Base-by-base conservation (phyloP, 1,140 invertebrate genomes). In the Scylla paramamosain region DNA sequence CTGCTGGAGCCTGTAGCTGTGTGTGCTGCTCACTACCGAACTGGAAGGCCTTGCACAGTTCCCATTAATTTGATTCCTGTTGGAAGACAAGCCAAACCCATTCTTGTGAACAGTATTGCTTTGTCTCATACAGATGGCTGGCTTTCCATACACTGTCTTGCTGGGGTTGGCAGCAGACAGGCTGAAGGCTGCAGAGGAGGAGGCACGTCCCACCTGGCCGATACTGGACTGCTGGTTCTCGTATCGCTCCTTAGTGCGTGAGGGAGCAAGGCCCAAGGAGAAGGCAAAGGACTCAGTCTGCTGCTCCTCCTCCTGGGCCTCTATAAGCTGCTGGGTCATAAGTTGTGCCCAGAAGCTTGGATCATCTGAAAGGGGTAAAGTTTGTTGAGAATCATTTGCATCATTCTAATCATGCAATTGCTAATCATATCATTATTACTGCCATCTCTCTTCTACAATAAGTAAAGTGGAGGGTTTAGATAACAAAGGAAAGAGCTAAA, bases 251-350 rank as follows among this genome's bases (percentile, higher is more conserved):
- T 90, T 90, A n/a, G 93, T 94, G n/a, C 89, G 88, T 45, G 93
- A 91, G 14, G 93, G 93, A n/a, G 93, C 39, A 0, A 94, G 89
- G 52, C 93, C 93, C 16, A 94, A 59, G 8, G 93, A 94, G 45
- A 46, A 84, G 10, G 93, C 93, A 84, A 94, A 94, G 88, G 87
- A 94, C 29, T 94, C 93, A 91, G 93, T 91, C 31, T 84, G 88
- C 31, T 94, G 16, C 25, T 91, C 88, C 59, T 94, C 93, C 83
- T 94, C 16, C 48, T 77, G 87, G 28, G 93, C 93, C 82, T 94
- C 93, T 29, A 90, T 39, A 32, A 94, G 93, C 32, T 94, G 88
- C 52, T 94, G 93, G 67, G 93, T 94, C 93, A 94, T 94, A n/a
- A 94, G 88, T 12, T 89, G 87, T 31, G 93, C 59, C 93, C 93